phyloP scores from a whole-genome alignment of 1,140 invertebrate species.

The Zaprionus kolodkinae region DNA sequence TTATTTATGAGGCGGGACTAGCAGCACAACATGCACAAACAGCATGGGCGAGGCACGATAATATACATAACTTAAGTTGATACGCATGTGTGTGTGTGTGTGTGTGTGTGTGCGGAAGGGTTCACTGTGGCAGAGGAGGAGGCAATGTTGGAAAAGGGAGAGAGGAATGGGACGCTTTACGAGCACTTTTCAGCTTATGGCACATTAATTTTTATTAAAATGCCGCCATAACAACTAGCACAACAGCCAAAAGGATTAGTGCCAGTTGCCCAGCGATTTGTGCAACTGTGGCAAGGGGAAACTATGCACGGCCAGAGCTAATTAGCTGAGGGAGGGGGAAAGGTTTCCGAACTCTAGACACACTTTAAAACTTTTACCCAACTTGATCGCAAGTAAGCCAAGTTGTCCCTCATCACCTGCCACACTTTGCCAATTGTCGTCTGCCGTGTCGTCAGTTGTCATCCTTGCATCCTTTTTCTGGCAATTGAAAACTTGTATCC shows the following conservation, averaged over 20 bases:
- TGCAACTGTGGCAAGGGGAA: neutral
- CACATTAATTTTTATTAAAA: slow-evolving; percentile 74
- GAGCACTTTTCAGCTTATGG: slow-evolving; percentile 63
- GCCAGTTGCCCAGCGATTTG: neutral
- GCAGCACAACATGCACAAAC: slow-evolving; percentile 12
- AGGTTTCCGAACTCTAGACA: neutral
- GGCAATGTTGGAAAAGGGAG: too few species aligned
- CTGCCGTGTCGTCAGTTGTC: slow-evolving; percentile 24
- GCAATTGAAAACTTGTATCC: slow-evolving; percentile 54
- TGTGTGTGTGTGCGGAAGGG: too few species aligned
- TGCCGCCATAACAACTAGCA: slow-evolving; percentile 45
- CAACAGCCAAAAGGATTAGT: slow-evolving; percentile 48
- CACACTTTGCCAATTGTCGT: slow-evolving; percentile 17
- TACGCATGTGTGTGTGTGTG: slow-evolving; percentile 5
- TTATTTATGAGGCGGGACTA: slow-evolving; percentile 58
- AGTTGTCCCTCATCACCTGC: slow-evolving; percentile 1
- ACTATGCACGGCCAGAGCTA: neutral
- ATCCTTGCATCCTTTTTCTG: neutral
- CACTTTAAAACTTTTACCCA: neutral
- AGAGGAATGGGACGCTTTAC: slow-evolving; percentile 28
- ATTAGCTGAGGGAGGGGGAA: slow-evolving; percentile 7
- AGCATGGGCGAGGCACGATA: slow-evolving; percentile 23
- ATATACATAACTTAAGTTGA: slow-evolving; percentile 8
- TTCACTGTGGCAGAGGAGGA: slow-evolving; percentile 8
- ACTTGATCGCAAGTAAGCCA: too few species aligned